Base-by-base conservation (phyloP, 2,797 vertebrate species). In the Cynodonichthys magdalenae region DNA sequence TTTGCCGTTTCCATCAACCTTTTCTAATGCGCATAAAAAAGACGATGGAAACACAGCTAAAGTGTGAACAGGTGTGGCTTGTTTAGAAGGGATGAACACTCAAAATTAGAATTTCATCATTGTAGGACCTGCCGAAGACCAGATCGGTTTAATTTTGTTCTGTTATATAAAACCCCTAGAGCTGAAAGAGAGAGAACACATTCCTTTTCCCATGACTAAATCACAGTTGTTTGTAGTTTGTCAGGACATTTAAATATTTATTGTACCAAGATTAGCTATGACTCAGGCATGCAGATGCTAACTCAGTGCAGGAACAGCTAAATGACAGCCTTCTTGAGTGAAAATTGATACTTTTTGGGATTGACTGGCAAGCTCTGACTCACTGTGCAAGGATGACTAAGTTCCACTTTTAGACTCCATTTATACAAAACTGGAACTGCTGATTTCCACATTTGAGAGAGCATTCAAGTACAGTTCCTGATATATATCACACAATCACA, bases 381-480 rank as follows among this genome's bases (percentile, higher is more conserved):
- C 84, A 85, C 57, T 46, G 34, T 60, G 52, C 39, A 42, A 28
- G 63, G 49, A 42, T 86, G 85, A 85, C 75, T 73, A 64, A 80
- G n/a, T 34, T 69, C 59, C 80, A 74, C 77, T 73, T 82, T 75
- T 74, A 71, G 60, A 63, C 28, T 7, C 34, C 11, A 63, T 47
- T 0, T 80, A 68, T 75, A 51, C 59, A 46, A 46, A 63, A 57
- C 17, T 1, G 1, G 45, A 57, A 62, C 39, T 65, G 50, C 64
- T 53, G 53, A 28, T 53, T 68, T 49, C 6, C 46, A 34, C 15
- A 42, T 66, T 55, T 61, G 19, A 31, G 5, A 46, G 46, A n/a
- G 11, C 44, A 34, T 24, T 3, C 17, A 28, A 0, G 24, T 24
- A 44, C 15, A 27, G 18, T 11, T 11, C 18, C n/a, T 47, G 29